A percentile compares a stretch with the other conserved stretches of the same genome.
Evolutionary conservation across 2,888 invertebrate genomes (phyloP).

Genomic region (Acheta domesticus): DNA sequence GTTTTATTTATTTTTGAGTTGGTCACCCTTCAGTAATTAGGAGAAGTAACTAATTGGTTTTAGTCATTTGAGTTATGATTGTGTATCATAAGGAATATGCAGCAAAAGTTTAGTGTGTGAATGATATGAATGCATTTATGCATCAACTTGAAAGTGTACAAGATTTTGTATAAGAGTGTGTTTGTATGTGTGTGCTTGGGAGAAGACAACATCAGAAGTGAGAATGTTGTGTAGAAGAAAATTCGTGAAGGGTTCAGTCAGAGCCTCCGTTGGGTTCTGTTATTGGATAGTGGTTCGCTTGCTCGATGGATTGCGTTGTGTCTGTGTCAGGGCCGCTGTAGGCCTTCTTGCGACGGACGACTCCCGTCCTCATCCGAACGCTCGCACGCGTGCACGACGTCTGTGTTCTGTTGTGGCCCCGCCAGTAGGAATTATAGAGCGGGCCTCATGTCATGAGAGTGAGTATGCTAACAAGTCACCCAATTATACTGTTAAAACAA

Average conservation of each 20-base stretch:
- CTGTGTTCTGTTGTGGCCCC: slow-evolving; percentile 2
- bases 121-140: too few species aligned
- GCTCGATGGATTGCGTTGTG: slow-evolving; percentile 9
- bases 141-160: too few species aligned
- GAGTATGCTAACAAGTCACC: slow-evolving; percentile 18
- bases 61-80: too few species aligned
- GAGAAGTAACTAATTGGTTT: too few species aligned
- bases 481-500: slow-evolving; percentile 4
- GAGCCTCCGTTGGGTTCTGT: neutral
- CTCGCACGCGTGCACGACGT: neutral
- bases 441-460: slow-evolving; percentile 18
- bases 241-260: neutral
- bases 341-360: slow-evolving; percentile 18
- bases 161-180: neutral
- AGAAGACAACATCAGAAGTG: neutral
- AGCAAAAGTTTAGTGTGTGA: too few species aligned
- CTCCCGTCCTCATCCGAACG: slow-evolving; percentile 3
- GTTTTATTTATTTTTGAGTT: too few species aligned
- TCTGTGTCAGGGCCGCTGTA: slow-evolving; percentile 18
- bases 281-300: neutral
- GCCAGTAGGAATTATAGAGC: slow-evolving; percentile 11
- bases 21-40: too few species aligned
- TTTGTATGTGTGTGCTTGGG: neutral
- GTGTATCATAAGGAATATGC: too few species aligned
- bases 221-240: slow-evolving; percentile 3